Evolutionary conservation across 2,113 vertebrate species (phyloP).

Genomic region (Poeciliopsis occidentalis): DNA sequence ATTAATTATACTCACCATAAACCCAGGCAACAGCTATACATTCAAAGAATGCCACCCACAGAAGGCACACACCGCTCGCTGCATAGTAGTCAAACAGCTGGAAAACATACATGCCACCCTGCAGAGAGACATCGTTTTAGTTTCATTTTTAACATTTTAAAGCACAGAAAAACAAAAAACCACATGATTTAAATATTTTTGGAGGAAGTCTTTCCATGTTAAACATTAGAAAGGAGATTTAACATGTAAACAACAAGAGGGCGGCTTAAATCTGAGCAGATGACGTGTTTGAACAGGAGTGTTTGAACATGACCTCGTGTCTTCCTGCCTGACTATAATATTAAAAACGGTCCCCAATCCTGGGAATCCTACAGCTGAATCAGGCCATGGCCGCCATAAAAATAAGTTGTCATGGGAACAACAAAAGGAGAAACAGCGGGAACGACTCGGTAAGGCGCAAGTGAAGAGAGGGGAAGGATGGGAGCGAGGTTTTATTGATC

Average conservation of each 20-base stretch:
- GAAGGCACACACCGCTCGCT: conserved; percentile 99
- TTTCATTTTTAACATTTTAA: neutral
- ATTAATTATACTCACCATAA: conserved; percentile 88
- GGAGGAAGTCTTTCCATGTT: too few relatives aligned
- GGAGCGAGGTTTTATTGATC: too few relatives aligned
- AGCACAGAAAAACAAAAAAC: neutral
- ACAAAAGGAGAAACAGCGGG: neutral
- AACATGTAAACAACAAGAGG: neutral
- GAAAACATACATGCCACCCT: conserved; percentile 99
- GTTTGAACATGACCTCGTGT: neutral
- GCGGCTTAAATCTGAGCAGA: neutral
- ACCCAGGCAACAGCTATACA: conserved; percentile 99
- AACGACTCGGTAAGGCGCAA: too few relatives aligned
- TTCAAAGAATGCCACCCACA: conserved; percentile 99
- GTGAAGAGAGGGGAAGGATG: conserved; percentile 7
- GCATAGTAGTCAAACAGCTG: conserved; percentile 99
- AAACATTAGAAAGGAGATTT: too few relatives aligned
- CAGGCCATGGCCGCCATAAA: conserved; percentile 64
- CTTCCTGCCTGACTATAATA: neutral
- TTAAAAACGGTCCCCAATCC: conserved; percentile 36
- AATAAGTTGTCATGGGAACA: conserved; percentile 58
- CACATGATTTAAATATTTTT: neutral
- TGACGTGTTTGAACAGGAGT: neutral
- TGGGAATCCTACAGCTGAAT: conserved; percentile 64
- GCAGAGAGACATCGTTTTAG: conserved; percentile 32